Conservation (phyloP, 2,113 vertebrate genomes). For the Ailuropoda melanoleuca region DNA sequence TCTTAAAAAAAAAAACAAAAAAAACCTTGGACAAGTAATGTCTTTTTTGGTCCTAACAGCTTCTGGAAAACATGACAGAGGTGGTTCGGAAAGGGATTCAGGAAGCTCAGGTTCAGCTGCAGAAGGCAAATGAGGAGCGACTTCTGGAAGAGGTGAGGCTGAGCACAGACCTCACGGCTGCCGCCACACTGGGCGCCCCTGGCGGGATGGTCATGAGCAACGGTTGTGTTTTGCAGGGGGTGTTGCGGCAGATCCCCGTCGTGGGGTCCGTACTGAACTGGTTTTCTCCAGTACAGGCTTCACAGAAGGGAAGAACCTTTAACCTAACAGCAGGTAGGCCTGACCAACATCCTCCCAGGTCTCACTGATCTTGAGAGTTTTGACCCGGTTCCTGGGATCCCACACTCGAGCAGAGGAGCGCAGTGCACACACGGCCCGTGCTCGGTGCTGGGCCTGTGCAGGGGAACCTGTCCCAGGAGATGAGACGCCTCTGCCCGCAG, state of each 20-base stretch:
- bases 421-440: fast-evolving
- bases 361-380: neutral
- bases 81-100: conserved; percentile 96
- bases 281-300: conserved; percentile 95
- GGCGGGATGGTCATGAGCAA: neutral
- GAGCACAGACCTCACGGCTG: fast-evolving
- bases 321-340: conserved; percentile 94
- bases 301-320: conserved; percentile 93
- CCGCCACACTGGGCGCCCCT: neutral
- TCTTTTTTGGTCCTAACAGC: conserved; percentile 81
- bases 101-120: conserved; percentile 95
- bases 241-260: conserved; percentile 95
- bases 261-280: conserved; percentile 97
- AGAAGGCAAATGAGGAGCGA: conserved; percentile 93
- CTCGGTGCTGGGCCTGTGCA: neutral
- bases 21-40: neutral
- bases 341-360: fast-evolving
- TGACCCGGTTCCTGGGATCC: neutral
- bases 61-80: conserved; percentile 98
- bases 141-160: conserved; percentile 93
- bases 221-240: conserved; percentile 85
- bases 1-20: neutral
- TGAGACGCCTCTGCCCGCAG: neutral
- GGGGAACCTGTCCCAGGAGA: neutral
- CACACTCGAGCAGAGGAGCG: neutral